Conservation (phyloP, 2,113 vertebrate species). For the Xyliphius kryptos region DNA sequence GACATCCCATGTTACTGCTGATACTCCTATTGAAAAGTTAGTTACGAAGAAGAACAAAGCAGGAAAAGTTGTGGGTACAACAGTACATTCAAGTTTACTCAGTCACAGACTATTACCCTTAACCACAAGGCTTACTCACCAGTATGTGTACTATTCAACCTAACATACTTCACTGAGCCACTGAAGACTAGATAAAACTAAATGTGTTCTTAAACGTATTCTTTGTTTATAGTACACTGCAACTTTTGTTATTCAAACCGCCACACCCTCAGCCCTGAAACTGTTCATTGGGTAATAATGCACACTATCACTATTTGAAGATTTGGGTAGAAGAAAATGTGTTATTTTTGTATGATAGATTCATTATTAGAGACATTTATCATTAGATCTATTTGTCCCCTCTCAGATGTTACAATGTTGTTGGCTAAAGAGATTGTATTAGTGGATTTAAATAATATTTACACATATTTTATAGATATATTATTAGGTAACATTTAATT, state of each 20-base stretch:
- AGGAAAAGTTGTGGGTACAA: too few relatives aligned
- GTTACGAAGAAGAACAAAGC: too few relatives aligned
- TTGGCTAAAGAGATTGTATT: slow-evolving; percentile 29
- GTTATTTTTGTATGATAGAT: slow-evolving; percentile 45
- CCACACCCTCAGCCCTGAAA: background rate
- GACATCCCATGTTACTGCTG: background rate
- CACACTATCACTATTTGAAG: slow-evolving; percentile 16
- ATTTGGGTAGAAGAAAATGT: slow-evolving; percentile 11
- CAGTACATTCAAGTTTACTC: slow-evolving; percentile 19
- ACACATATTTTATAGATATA: slow-evolving; percentile 31
- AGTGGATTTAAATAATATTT: slow-evolving; percentile 36
- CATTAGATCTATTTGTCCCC: slow-evolving; percentile 8
- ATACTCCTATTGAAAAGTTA: too few relatives aligned
- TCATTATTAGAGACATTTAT: slow-evolving; percentile 36
- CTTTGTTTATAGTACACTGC: slow-evolving; percentile 11
- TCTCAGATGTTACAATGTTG: slow-evolving; percentile 34
- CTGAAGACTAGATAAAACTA: slow-evolving; percentile 5
- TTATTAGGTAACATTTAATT: too few relatives aligned
- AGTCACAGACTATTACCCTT: slow-evolving; percentile 17
- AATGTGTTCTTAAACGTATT: slow-evolving; percentile 3
- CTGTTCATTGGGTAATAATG: too few relatives aligned
- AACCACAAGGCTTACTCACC: slow-evolving; percentile 15
- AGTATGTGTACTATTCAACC: slow-evolving; percentile 23
- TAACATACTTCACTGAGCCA: slow-evolving; percentile 18
- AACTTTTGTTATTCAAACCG: slow-evolving; percentile 16